Percentiles rank a stretch among this genome's conserved stretches.
phyloP scores from a whole-genome alignment of 37 sponge, comb jelly and placozoan genomes.

The Crambe crambe region DNA sequence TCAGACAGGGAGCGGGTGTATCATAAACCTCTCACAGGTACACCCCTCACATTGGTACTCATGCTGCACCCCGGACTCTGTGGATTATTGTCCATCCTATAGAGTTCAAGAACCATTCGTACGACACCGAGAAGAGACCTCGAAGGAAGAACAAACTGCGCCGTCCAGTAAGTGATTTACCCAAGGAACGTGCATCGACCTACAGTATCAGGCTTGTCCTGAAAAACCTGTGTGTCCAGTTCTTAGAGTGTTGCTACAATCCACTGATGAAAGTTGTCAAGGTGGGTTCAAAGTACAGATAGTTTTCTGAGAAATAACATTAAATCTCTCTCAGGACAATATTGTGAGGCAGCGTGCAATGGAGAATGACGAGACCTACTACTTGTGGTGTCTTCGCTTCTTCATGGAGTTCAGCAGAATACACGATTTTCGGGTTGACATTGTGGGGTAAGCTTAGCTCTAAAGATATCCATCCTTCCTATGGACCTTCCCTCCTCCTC shows the following conservation, averaged over 20 bases:
- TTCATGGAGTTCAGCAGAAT: constrained; percentile 90
- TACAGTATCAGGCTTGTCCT: constrained; percentile 76
- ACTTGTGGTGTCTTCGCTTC: constrained; percentile 88
- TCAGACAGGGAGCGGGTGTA: constrained; percentile 60
- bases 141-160: constrained; percentile 53
- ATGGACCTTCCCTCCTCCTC: constrained; percentile 6
- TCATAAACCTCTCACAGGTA: constrained; percentile 66
- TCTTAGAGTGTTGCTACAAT: constrained; percentile 91
- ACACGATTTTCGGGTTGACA: constrained; percentile 76
- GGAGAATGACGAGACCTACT: constrained; percentile 97
- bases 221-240: constrained; percentile 75
- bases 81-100: not conserved
- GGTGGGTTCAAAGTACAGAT: constrained; percentile 24
- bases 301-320: not conserved
- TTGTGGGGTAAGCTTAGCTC: constrained; percentile 79
- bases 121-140: constrained; percentile 75
- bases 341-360: constrained; percentile 64
- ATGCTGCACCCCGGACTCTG: not conserved
- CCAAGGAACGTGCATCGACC: constrained; percentile 66
- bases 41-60: too few relatives aligned
- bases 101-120: constrained; percentile 65
- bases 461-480: too few relatives aligned
- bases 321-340: constrained; percentile 62
- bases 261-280: constrained; percentile 82
- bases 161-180: constrained; percentile 41